Percentiles rank a stretch among this genome's conserved stretches.
Evolutionary conservation across 1,140 invertebrate species (phyloP).

Genomic region (Halesus radiatus): DNA sequence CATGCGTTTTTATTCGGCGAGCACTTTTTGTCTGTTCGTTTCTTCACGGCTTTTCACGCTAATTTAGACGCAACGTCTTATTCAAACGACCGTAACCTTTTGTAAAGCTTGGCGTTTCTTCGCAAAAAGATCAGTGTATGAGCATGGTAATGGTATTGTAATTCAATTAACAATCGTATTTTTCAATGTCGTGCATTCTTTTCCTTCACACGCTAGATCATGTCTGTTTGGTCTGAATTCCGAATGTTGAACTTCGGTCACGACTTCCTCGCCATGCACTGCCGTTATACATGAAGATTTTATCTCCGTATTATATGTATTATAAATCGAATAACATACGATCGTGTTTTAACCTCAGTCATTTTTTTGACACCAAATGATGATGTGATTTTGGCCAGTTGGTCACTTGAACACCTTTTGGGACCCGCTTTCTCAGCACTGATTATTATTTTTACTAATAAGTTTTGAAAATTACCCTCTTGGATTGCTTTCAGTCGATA

Average conservation of each 20-base stretch:
- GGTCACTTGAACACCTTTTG: neutral
- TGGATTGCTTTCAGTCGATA: too few relatives aligned
- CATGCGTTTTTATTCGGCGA: neutral
- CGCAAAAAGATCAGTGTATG: neutral
- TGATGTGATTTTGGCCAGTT: neutral
- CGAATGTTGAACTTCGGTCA: conserved; percentile 14
- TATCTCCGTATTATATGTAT: conserved; percentile 1
- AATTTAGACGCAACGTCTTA: conserved; percentile 3
- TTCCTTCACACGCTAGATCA: neutral
- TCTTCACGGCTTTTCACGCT: neutral
- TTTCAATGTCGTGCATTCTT: conserved; percentile 1
- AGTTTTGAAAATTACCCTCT: too few relatives aligned
- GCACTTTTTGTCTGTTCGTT: neutral
- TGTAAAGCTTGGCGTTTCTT: neutral
- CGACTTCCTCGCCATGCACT: conserved; percentile 17
- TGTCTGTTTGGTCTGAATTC: conserved; percentile 4
- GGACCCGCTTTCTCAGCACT: too few relatives aligned
- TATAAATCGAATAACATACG: conserved; percentile 30
- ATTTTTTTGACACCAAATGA: neutral
- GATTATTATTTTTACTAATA: too few relatives aligned
- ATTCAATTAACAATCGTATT: conserved; percentile 4
- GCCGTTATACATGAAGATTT: conserved; percentile 27
- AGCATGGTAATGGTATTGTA: neutral
- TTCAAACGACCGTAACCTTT: neutral
- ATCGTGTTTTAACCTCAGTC: conserved; percentile 11